Conservation (phyloP, 1,140 invertebrate genomes). For the Meloidogyne floridensis region DNA sequence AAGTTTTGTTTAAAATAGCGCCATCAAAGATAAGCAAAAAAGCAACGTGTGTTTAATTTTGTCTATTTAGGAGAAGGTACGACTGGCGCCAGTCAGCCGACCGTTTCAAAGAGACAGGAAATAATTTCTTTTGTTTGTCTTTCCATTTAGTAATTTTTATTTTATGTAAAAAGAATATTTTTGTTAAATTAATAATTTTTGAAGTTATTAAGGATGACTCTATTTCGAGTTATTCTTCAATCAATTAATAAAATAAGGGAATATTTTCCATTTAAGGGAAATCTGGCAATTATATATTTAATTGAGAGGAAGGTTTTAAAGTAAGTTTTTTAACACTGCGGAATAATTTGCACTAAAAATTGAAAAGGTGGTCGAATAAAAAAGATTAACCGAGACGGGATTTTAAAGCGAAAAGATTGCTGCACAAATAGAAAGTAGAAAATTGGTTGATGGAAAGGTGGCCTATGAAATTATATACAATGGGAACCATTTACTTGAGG, state of each 20-base stretch:
- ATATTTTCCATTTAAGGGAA: neutral
- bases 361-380: neutral
- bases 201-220: no score
- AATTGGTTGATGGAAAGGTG: neutral
- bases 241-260: no score
- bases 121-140: neutral
- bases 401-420: neutral
- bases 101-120: neutral
- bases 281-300: neutral
- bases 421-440: neutral
- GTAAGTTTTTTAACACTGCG: neutral
- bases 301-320: neutral
- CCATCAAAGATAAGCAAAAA: neutral
- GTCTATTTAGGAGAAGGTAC: neutral
- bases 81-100: slow-evolving; percentile 2
- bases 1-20: neutral
- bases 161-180: neutral
- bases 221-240: no score
- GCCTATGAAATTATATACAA: neutral
- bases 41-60: neutral
- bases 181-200: neutral
- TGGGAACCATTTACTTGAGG: neutral
- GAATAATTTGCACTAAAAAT: neutral
- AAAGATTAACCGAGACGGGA: neutral
- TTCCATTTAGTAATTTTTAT: neutral